These are phyloP conservation scores for Isaurus tuberculatus DNA, from an alignment of 92 coral and sea anemone species.

Conservation along the genomic window DNA sequence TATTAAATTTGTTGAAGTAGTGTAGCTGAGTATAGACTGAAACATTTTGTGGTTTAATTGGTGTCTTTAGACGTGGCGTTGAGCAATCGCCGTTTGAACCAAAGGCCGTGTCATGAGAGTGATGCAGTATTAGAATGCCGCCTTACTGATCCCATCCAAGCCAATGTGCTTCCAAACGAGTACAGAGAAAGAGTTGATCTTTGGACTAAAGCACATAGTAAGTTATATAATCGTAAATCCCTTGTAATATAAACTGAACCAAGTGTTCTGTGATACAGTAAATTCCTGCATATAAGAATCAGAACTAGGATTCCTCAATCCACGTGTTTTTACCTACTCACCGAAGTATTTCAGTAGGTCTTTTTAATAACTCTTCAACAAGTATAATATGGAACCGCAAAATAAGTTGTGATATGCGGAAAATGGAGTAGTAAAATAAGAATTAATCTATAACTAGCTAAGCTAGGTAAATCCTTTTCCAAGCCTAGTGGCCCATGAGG, in stretches of 20 bases:
- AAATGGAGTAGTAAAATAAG: no score
- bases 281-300: no score
- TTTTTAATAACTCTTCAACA: no score
- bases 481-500: no score
- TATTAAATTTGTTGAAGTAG: not conserved
- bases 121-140: slow-evolving; percentile 88
- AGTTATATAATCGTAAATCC: slow-evolving; percentile 46
- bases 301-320: no score
- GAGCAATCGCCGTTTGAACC: slow-evolving; percentile 66
- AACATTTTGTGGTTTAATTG: not conserved
- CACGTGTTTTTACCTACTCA: no score
- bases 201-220: slow-evolving; percentile 90
- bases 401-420: no score
- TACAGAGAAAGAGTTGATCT: slow-evolving; percentile 73
- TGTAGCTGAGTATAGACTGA: not conserved
- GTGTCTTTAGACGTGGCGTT: slow-evolving; percentile 72
- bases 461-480: no score
- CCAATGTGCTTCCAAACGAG: slow-evolving; percentile 66
- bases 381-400: no score
- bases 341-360: no score
- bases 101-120: slow-evolving; percentile 94
- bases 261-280: no score
- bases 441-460: no score
- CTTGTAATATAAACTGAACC: not conserved
- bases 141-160: slow-evolving; percentile 78